Evolutionary conservation across 2,797 vertebrate genomes (phyloP), one percentile per base, ranked within the genome.

Genomic region (Stomatorhinus walkeri): DNA sequence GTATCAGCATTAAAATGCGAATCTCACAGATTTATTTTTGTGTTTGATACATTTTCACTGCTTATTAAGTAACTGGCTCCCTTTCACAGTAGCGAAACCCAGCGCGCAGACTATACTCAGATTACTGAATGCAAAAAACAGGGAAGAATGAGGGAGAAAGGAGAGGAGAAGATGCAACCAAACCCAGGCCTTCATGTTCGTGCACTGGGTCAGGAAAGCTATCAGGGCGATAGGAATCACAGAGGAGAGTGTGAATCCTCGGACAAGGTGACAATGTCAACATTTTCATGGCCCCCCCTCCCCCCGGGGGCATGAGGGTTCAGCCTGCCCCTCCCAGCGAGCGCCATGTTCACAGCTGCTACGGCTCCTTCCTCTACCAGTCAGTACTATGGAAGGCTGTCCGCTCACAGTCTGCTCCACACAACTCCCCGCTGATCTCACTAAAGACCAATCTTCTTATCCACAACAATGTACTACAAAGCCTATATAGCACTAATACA

Each of bases 231-330:
- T 56, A n/a, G 16, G 64, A 79, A n/a, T 79, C 72, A 2, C 36
- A 46, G 10, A 87, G 72, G 4, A 12, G 89, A 88, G 59, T 91
- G 79, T 89, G 16, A 92, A 85, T 85, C 87, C 87, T 83, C 87
- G 87, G 0, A 89, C 88, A 87, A 90, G 4, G 87, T 56, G 91
- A 59, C 90, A 0, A 89, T 87, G 52, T 56, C 36, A 79, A 40
- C 89, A 89, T 40, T 85, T 85, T 51, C 48, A 28, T 0, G 4
- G 6, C 10, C 46, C 51, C 83, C 49, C 68, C 85, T 90, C 85
- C 52, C 64, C 79, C 81, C 51, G 4, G 12, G 56, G 28, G 49
- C 48, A 85, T 56, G 56, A 59, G 12, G 24, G 56, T 36, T 16
- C 54, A 22, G 22, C 10, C 46, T 85, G 64, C 72, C 40, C 72